Evolutionary conservation across 2,113 vertebrate genomes (phyloP), one percentile per base, ranked within the genome.

Genomic region (Sterrhoptilus dennistouni): DNA sequence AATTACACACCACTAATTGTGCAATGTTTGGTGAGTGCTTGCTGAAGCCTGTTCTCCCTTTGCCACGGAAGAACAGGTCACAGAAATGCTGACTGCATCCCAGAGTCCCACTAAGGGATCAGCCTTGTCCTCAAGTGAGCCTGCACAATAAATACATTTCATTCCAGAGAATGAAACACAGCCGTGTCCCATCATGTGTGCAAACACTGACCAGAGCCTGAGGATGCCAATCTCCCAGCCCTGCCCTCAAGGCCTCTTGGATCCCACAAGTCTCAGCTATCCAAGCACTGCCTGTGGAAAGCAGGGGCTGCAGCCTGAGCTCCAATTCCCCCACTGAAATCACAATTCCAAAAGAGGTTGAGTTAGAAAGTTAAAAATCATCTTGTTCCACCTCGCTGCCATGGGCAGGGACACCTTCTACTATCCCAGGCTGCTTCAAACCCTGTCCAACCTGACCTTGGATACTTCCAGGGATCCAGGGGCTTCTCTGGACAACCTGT

Each of bases 21-120:
- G 57, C 90, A 75, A 66, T 76, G 81, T 71, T 82, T 44, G 91
- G 68, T 6, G 60, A 68, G 80, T 13, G 31, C 72, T 84, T 94
- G 85, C 42, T 70, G 84, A n/a, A 86, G 54, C 86, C 44, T 84
- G 86, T 17, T 81, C 83, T 49, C 60, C 42, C 52, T 81, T 3
- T 44, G 61, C 40, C 35, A n/a, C 2, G 36, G 74, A 63, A 83
- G 80, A 95, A 82, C 93, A 91, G 65, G 84, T 72, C 83, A 87
- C 53, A 92, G 83, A 90, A 97, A 87, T 8, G 78, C 92, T 91
- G 77, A 94, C 61, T 85, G 61, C 57, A 52, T 92, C 61, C 68
- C 76, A 72, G 33, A 72, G 21, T 5, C 27, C 40, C 49, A 45
- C 54, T 15, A 28, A 87, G 63, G 63, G 83, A 42, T 7, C 69